Conservation (phyloP, 2,797 vertebrate genomes). For the Falco rusticolus region DNA sequence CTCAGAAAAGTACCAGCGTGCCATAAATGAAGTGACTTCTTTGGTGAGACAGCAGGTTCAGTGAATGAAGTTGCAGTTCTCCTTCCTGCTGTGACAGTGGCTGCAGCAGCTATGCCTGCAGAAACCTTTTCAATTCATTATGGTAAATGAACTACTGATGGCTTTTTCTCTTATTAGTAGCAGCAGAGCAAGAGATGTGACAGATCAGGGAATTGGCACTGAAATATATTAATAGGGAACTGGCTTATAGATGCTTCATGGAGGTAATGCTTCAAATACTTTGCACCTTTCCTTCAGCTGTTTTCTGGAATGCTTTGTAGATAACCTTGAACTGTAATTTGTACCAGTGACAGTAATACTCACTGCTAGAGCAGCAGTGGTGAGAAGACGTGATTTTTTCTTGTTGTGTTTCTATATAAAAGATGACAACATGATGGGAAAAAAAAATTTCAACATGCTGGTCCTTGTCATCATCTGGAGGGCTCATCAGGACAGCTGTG, state of each 20-base stretch:
- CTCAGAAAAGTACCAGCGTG: constrained; percentile 73
- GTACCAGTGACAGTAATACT: background rate
- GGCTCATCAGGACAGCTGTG: background rate
- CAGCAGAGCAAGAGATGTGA: background rate
- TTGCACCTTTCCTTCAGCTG: background rate
- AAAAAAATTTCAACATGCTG: background rate
- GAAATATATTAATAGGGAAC: background rate
- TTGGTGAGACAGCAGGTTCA: constrained; percentile 67
- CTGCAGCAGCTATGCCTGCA: background rate
- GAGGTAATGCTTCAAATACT: background rate
- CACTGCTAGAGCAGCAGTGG: background rate
- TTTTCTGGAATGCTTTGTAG: background rate
- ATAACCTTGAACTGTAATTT: background rate
- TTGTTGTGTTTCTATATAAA: background rate
- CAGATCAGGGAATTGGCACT: background rate
- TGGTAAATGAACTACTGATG: background rate
- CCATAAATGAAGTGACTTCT: constrained; percentile 72
- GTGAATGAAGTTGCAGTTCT: background rate
- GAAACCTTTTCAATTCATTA: background rate
- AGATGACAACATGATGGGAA: background rate
- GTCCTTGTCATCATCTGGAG: background rate
- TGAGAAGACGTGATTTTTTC: background rate
- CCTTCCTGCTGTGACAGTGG: background rate
- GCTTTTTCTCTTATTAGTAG: background rate
- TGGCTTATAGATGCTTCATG: background rate